Evolutionary conservation across 2,113 vertebrate species (phyloP).

Genomic region (Mus spicilegus): DNA sequence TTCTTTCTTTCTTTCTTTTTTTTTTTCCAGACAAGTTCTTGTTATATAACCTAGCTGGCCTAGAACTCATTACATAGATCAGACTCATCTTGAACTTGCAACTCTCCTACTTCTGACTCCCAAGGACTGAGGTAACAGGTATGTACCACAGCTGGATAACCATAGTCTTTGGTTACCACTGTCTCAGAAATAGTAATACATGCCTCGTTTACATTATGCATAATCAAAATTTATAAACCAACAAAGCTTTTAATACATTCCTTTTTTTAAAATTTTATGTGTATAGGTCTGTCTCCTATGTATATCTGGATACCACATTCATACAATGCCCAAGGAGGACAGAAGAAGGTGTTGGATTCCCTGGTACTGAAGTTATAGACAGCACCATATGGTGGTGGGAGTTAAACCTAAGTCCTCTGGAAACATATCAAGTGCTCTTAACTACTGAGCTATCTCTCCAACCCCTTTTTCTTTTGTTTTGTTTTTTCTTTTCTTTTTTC

Average conservation of each 20-base stretch:
- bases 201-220: neutral
- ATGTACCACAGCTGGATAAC: neutral
- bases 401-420: neutral
- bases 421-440: neutral
- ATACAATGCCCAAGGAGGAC: neutral
- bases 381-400: neutral
- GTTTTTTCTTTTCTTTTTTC: neutral
- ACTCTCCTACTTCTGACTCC: neutral
- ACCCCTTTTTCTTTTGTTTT: neutral
- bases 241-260: conserved; percentile 26
- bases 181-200: conserved; percentile 23
- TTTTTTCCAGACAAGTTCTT: neutral
- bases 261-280: neutral
- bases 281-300: neutral
- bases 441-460: too few relatives aligned
- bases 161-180: neutral
- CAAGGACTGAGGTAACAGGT: neutral
- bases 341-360: neutral
- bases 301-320: neutral
- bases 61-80: neutral
- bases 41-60: neutral
- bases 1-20: too few relatives aligned
- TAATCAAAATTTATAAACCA: neutral
- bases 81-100: neutral
- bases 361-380: neutral